Percentiles rank a stretch among this genome's conserved stretches.
These are phyloP conservation scores for Hydroisotoma schaefferi DNA, from an alignment of 2,888 invertebrate genomes.

Conservation along the genomic window DNA sequence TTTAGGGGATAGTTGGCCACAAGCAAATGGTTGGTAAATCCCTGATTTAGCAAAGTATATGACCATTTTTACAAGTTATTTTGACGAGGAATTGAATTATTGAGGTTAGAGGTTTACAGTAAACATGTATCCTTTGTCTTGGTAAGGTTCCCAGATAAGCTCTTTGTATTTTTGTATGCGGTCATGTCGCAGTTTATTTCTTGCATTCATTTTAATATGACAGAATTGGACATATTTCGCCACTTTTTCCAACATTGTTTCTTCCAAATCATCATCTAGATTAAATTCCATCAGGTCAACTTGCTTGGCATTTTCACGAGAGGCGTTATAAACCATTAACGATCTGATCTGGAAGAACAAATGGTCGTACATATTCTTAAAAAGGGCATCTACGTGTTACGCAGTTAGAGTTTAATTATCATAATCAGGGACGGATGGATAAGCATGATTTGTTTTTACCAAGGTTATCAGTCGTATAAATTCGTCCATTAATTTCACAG, in stretches of 20 bases:
- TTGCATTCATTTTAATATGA: conserved; percentile 25
- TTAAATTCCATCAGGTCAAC: conserved; percentile 34
- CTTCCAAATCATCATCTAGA: conserved; percentile 41
- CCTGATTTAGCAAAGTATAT: background rate
- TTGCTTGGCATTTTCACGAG: conserved; percentile 24
- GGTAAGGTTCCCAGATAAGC: conserved; percentile 40
- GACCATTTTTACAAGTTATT: background rate
- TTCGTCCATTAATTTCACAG: conserved; percentile 14
- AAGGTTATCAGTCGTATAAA: conserved; percentile 19
- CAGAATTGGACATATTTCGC: conserved; percentile 6
- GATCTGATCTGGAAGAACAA: background rate
- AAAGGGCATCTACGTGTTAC: no score
- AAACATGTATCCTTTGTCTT: conserved; percentile 36
- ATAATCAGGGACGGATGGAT: no score
- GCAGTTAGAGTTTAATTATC: no score
- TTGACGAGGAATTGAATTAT: background rate
- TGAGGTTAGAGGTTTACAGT: conserved; percentile 36
- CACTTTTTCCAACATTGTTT: conserved; percentile 29
- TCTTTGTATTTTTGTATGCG: conserved; percentile 36
- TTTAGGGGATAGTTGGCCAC: conserved; percentile 10
- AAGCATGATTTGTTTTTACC: background rate
- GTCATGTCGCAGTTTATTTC: conserved; percentile 37
- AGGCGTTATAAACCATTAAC: conserved; percentile 35
- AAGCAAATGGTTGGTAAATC: background rate
- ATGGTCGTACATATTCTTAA: no score